Conservation (phyloP, 2,797 vertebrate genomes). For the Oreochromis mossambicus region DNA sequence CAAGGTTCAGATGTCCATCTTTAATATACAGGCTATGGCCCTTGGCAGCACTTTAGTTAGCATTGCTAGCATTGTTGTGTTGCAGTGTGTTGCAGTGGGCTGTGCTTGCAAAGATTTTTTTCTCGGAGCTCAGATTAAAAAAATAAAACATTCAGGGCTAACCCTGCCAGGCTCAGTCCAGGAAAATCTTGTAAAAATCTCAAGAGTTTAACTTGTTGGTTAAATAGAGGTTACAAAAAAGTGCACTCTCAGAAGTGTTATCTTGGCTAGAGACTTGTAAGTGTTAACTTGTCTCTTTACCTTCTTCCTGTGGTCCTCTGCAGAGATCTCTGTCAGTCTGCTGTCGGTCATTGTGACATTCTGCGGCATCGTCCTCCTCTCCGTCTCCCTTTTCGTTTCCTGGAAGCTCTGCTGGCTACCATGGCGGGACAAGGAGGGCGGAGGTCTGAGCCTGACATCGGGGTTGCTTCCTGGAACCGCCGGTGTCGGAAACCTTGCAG, state of each 20-base stretch:
- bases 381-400: constrained; percentile 93
- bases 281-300: background rate
- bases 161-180: background rate
- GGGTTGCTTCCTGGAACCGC: constrained; percentile 81
- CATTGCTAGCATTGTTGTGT: background rate
- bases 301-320: background rate
- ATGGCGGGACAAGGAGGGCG: constrained; percentile 89
- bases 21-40: background rate
- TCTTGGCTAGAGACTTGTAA: background rate
- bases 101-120: background rate
- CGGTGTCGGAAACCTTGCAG: constrained; percentile 68
- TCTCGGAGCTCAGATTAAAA: accelerated
- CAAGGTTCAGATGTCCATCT: background rate
- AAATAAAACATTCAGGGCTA: background rate
- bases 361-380: constrained; percentile 90
- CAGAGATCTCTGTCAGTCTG: constrained; percentile 91
- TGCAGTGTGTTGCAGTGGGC: background rate
- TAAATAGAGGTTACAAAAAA: background rate
- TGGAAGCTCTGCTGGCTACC: constrained; percentile 96
- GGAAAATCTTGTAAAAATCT: background rate
- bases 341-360: constrained; percentile 92
- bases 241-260: background rate
- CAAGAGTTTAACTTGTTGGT: background rate
- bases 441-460: constrained; percentile 79
- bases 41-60: background rate